Evolutionary conservation across 92 coral and sea anemone genomes (phyloP), one percentile per base, ranked within the genome.

Genomic region (Palythoa heliodiscus): DNA sequence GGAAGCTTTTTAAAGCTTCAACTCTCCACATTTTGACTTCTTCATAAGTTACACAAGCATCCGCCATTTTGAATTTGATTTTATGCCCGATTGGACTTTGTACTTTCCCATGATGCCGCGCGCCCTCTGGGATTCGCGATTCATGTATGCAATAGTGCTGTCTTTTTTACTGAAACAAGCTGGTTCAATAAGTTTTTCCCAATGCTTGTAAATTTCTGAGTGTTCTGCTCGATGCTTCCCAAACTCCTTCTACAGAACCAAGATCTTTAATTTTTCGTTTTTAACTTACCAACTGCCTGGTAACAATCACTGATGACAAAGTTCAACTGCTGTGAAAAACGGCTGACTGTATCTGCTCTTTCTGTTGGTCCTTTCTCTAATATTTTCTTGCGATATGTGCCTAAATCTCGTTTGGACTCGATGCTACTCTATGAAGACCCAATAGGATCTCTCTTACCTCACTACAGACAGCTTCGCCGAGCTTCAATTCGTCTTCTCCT

Each of bases 311-410:
- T 71, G 16, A 71, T 35, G 50, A 39, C 17, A 5, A 16, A 22
- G 48, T 71, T 71, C 10, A 71, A 16, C 50, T 71, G 75, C 12
- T 43, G 75, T 71, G 38, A 15, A 73, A 39, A 13, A 22, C 77
- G 47, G 77, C 54, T 73, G 54, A 9, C 47, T 39, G 35, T 10
- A 40, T 14, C 24, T 15, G 47, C 47, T 39, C 10, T 10, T 73
- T 14, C 24, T 15, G 47, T 23, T 7, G 15, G 5, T 72, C 40
- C 15, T 9, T 52, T 73, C 38, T 73, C 57, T 43, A 11, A 12
- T 3, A 73, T 39, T 73, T 38, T 23, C 23, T 77, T 15, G 83
- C 83, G 9, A 77, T 25, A 16, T 77, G 53, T 52, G 83, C 66
- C 43, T 76, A 24, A 3, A 12, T 20, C 43, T 48, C 39, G 43